Evolutionary conservation across 92 coral and sea anemone genomes (phyloP).

Genomic region (Pocillopora meandrina): DNA sequence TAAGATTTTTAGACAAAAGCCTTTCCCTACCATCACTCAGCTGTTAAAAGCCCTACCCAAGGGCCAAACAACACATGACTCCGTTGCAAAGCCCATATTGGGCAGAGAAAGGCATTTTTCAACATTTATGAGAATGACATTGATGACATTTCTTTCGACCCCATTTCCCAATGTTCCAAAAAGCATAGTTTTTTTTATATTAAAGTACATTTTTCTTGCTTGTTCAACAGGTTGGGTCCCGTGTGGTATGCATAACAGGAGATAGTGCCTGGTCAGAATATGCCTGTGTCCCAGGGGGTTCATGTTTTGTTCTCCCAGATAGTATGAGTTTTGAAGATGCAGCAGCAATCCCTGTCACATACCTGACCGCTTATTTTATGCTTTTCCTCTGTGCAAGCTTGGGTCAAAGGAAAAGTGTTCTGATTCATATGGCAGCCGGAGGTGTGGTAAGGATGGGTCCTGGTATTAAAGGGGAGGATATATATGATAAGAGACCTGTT

Average conservation of each 20-base stretch:
- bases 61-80: no score
- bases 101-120: no score
- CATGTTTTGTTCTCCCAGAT: slow-evolving; percentile 81
- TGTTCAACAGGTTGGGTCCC: slow-evolving; percentile 78
- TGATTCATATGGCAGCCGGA: slow-evolving; percentile 98
- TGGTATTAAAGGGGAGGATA: not conserved
- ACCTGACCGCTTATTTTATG: slow-evolving; percentile 89
- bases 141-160: no score
- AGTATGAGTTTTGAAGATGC: slow-evolving; percentile 94
- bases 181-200: no score
- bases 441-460: slow-evolving; percentile 82
- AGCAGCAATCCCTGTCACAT: slow-evolving; percentile 80
- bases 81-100: no score
- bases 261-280: slow-evolving; percentile 86
- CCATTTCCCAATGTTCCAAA: not conserved
- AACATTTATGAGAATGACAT: no score
- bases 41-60: no score
- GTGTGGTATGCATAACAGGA: slow-evolving; percentile 63
- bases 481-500: not conserved
- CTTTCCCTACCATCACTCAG: no score
- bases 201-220: not conserved
- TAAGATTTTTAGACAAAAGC: no score
- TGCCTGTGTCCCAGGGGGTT: slow-evolving; percentile 47
- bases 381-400: slow-evolving; percentile 81
- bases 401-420: slow-evolving; percentile 75